These are phyloP conservation scores for Hetaerina titia DNA, from an alignment of 2,888 invertebrate genomes.

Conservation along the genomic window DNA sequence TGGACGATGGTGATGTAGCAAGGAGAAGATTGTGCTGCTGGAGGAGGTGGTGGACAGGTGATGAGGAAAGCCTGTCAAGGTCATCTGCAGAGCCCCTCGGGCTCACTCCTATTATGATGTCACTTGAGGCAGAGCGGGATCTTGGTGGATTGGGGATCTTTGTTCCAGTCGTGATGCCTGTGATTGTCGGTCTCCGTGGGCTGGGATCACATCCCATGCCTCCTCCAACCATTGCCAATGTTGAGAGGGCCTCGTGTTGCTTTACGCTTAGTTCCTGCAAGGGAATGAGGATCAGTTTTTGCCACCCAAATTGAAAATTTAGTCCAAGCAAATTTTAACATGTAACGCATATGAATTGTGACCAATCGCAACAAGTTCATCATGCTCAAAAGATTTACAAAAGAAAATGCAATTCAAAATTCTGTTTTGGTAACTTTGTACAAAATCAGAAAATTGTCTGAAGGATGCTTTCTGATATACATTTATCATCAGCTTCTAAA, in stretches of 20 bases:
- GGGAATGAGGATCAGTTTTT: not conserved
- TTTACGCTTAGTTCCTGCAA: slow-evolving; percentile 76
- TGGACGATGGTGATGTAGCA: slow-evolving; percentile 45
- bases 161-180: slow-evolving; percentile 72
- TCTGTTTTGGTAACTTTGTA: not conserved
- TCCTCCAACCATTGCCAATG: slow-evolving; percentile 73
- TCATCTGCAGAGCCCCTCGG: slow-evolving; percentile 74
- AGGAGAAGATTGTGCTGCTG: slow-evolving; percentile 61
- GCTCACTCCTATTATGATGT: slow-evolving; percentile 72
- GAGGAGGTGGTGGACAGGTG: slow-evolving; percentile 65
- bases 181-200: slow-evolving; percentile 70
- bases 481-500: too few species aligned
- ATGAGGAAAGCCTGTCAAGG: slow-evolving; percentile 72
- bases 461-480: not conserved
- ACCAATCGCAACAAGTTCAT: too few species aligned
- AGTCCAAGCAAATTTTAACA: too few species aligned
- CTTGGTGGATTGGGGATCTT: slow-evolving; percentile 71
- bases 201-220: slow-evolving; percentile 78
- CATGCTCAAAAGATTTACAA: too few species aligned
- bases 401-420: too few species aligned
- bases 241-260: slow-evolving; percentile 75
- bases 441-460: not conserved
- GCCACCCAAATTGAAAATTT: not conserved
- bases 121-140: slow-evolving; percentile 73
- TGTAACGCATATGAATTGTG: too few species aligned